A percentile compares a stretch with the other conserved stretches of the same genome.
Evolutionary conservation across 2,797 vertebrate genomes (phyloP).

Genomic region (Chrysocyon brachyurus): DNA sequence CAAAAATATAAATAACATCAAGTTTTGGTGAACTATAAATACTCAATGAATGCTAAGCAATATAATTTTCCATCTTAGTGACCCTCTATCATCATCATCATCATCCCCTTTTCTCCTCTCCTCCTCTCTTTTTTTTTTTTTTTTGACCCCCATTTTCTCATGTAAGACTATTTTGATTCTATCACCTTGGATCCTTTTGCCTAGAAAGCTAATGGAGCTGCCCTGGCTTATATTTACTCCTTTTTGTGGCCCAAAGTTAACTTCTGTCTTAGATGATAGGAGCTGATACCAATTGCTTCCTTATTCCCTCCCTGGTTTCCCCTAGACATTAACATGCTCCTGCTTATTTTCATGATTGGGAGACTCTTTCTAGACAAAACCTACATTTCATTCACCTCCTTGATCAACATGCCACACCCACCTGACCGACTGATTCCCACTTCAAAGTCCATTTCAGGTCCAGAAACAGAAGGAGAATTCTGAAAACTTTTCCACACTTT

Average conservation of each 20-base stretch:
- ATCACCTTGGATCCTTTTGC: fast-evolving
- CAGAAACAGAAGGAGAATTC: neutral
- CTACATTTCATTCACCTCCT: neutral
- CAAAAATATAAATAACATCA: neutral
- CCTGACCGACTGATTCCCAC: neutral
- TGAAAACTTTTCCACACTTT: neutral
- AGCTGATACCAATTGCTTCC: fast-evolving
- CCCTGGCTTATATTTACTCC: fast-evolving
- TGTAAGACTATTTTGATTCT: neutral
- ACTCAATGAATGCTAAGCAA: neutral
- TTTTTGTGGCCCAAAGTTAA: neutral
- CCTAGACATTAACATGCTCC: neutral
- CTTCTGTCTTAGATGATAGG: neutral
- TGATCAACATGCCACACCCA: neutral
- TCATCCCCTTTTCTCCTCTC: neutral
- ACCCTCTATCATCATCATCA: neutral
- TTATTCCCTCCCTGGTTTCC: neutral
- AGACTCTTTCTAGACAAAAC: neutral
- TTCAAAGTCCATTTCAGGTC: neutral
- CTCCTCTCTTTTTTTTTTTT: neutral
- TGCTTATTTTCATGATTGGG: neutral
- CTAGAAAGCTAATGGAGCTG: neutral
- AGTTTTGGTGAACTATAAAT: neutral
- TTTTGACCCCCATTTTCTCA: neutral
- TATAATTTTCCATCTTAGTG: neutral